Conservation (phyloP, 2,888 invertebrate genomes). For the Lamellibrachia satsuma region DNA sequence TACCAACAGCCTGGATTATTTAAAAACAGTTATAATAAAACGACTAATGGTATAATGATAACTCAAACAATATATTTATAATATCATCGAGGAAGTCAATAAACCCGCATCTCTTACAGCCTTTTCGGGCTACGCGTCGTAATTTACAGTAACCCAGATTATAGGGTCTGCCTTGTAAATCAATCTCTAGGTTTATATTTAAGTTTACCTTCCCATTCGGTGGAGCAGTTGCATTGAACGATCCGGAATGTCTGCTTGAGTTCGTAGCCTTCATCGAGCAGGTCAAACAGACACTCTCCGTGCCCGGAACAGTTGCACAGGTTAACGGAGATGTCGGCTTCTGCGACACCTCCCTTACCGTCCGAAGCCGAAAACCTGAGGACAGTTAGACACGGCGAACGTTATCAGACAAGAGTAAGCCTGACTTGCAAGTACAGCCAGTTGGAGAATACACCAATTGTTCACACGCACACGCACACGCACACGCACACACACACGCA, state of each 20-base stretch:
- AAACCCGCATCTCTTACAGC: too few species aligned
- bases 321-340: not conserved
- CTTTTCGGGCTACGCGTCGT: too few species aligned
- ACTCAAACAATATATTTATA: too few species aligned
- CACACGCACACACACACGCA: too few species aligned
- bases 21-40: not conserved
- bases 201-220: constrained; percentile 18
- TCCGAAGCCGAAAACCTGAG: not conserved
- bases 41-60: not conserved
- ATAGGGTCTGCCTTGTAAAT: not conserved
- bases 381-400: not conserved
- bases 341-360: constrained; percentile 18
- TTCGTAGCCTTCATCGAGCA: not conserved
- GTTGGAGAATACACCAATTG: too few species aligned
- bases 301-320: not conserved
- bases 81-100: too few species aligned
- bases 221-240: constrained; percentile 21
- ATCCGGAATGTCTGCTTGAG: constrained; percentile 22
- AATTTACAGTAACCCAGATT: not conserved
- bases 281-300: constrained; percentile 21
- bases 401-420: too few species aligned
- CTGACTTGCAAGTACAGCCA: too few species aligned
- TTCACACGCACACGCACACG: too few species aligned
- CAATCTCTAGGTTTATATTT: not conserved
- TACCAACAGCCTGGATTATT: not conserved